Conservation (phyloP, 2,113 vertebrate species). For the Dasyornis broadbenti region DNA sequence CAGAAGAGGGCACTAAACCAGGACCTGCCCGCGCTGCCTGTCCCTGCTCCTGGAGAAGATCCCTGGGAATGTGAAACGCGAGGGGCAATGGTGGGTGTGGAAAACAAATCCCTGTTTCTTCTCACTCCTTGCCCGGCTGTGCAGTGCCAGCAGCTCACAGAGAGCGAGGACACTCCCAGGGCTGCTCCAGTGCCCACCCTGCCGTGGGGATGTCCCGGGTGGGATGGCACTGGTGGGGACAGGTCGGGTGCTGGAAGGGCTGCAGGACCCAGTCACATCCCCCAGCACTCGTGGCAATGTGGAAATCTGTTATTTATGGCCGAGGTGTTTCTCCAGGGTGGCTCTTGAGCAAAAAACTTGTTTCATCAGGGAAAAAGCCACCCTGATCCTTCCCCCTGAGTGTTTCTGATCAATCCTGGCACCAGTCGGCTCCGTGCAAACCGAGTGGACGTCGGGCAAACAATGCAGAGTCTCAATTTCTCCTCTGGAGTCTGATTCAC, state of each 20-base stretch:
- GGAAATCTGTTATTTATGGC: background rate
- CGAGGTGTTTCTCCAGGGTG: background rate
- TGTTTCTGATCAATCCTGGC: background rate
- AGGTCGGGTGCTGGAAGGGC: background rate
- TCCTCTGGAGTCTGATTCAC: background rate
- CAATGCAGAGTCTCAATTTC: background rate
- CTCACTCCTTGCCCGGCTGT: background rate
- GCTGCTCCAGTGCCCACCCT: background rate
- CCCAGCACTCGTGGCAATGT: background rate
- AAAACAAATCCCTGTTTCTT: fast-evolving
- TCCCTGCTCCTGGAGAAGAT: background rate
- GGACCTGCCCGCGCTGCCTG: background rate
- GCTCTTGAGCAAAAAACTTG: background rate
- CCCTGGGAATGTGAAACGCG: fast-evolving
- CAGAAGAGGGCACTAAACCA: slow-evolving; percentile 69
- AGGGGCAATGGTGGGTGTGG: fast-evolving
- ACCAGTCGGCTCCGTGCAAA: fast-evolving
- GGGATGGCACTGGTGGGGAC: fast-evolving
- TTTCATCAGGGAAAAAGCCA: background rate
- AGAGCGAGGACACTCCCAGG: fast-evolving
- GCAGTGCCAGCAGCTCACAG: fast-evolving
- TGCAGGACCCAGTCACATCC: background rate
- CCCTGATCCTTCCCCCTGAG: background rate
- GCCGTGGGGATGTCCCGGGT: fast-evolving
- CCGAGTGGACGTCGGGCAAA: fast-evolving